These are phyloP conservation scores for Eubucco bourcierii DNA, from an alignment of 2,113 vertebrate genomes.

Conservation along the genomic window DNA sequence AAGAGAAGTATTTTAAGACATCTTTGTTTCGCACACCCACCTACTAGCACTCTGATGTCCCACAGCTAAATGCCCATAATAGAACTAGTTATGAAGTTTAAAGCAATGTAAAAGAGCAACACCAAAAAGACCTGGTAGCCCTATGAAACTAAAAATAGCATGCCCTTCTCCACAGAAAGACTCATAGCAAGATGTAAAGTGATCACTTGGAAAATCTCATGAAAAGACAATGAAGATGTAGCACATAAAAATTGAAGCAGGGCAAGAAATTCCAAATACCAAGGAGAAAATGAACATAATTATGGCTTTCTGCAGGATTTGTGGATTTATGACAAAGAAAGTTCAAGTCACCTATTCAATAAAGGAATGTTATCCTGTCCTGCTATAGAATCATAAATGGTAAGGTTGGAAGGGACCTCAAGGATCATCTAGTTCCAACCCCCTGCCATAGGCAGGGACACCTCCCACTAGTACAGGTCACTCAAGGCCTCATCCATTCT, in stretches of 20 bases:
- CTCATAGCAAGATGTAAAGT: background rate
- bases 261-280: background rate
- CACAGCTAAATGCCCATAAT: slow-evolving; percentile 3
- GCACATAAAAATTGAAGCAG: background rate
- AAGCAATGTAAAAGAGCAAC: background rate
- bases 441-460: no score
- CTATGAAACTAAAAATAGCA: slow-evolving; percentile 61
- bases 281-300: background rate
- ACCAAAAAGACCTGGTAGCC: background rate
- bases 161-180: slow-evolving; percentile 25
- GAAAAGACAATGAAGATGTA: background rate
- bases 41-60: background rate
- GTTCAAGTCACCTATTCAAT: background rate
- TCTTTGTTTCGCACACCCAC: slow-evolving; percentile 1
- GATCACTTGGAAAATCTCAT: slow-evolving; percentile 18
- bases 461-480: no score
- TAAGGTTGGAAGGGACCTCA: no score
- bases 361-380: background rate
- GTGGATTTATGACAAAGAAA: background rate
- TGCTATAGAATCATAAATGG: no score
- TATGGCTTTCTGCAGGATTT: background rate
- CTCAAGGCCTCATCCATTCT: no score
- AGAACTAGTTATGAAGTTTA: background rate
- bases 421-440: no score
- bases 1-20: slow-evolving; percentile 25